Evolutionary conservation across 1,140 invertebrate species (phyloP).

Genomic region (Mesaphorura yosii): DNA sequence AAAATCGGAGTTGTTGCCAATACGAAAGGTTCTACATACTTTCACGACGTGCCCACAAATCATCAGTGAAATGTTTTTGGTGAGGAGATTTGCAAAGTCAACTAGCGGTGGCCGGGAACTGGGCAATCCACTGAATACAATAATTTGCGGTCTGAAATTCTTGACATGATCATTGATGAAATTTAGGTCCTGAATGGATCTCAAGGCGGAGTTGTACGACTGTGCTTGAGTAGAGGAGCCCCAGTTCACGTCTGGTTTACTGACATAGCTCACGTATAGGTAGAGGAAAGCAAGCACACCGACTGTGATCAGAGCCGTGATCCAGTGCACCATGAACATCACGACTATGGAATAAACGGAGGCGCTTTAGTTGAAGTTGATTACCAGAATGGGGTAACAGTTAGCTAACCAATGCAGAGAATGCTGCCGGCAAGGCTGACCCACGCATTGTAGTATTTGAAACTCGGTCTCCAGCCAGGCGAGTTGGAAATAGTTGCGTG

Average conservation of each 20-base stretch:
- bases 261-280: constrained; percentile 66
- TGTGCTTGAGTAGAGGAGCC: constrained; percentile 87
- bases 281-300: constrained; percentile 68
- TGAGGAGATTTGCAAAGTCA: constrained; percentile 81
- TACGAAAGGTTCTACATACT: constrained; percentile 49
- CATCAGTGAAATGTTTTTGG: constrained; percentile 82
- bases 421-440: constrained; percentile 76
- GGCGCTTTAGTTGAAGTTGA: no score
- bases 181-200: constrained; percentile 73
- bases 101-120: constrained; percentile 69
- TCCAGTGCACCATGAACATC: constrained; percentile 50
- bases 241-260: constrained; percentile 42
- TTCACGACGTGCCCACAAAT: constrained; percentile 82
- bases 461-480: constrained; percentile 44
- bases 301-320: constrained; percentile 78
- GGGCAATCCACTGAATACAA: constrained; percentile 79
- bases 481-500: constrained; percentile 70
- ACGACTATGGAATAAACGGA: no score
- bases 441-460: constrained; percentile 91
- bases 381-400: no score
- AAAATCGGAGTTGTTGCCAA: constrained; percentile 34
- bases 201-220: constrained; percentile 81
- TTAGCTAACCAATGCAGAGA: constrained; percentile 74
- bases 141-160: constrained; percentile 82
- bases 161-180: constrained; percentile 90